A percentile compares a stretch with the other conserved stretches of the same genome.
Conservation (phyloP, 2,888 invertebrate species). For the Noctua fimbriata region DNA sequence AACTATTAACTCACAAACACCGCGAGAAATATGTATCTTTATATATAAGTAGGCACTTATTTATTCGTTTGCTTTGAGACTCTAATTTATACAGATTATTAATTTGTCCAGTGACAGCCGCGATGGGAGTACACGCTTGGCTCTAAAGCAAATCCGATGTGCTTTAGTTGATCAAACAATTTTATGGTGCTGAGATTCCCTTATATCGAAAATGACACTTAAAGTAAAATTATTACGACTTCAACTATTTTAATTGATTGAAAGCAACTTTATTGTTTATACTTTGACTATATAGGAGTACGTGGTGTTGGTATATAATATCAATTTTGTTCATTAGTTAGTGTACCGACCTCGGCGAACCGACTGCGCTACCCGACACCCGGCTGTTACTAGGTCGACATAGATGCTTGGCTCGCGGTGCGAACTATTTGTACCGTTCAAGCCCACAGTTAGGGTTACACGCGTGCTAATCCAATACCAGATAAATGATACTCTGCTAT, state of each 20-base stretch:
- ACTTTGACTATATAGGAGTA: background rate
- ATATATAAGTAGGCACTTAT: conserved; percentile 44
- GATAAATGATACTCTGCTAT: conserved; percentile 80
- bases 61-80: conserved; percentile 47
- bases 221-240: conserved; percentile 29
- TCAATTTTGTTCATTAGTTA: conserved; percentile 65
- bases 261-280: conserved; percentile 18
- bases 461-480: conserved; percentile 80
- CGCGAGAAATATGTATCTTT: conserved; percentile 34
- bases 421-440: conserved; percentile 87
- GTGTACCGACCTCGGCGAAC: conserved; percentile 70
- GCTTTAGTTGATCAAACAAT: conserved; percentile 28
- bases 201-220: conserved; percentile 35
- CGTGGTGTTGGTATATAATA: conserved; percentile 50
- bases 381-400: conserved; percentile 80
- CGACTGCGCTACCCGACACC: conserved; percentile 79
- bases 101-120: conserved; percentile 47
- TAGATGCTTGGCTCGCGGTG: conserved; percentile 78
- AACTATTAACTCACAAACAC: conserved; percentile 51
- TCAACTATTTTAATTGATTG: conserved; percentile 32
- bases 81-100: conserved; percentile 56
- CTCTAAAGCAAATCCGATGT: conserved; percentile 42
- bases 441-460: conserved; percentile 82
- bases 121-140: conserved; percentile 27
- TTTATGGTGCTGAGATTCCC: conserved; percentile 24